Conservation (phyloP, 1,140 invertebrate genomes). For the Tribolium castaneum region DNA sequence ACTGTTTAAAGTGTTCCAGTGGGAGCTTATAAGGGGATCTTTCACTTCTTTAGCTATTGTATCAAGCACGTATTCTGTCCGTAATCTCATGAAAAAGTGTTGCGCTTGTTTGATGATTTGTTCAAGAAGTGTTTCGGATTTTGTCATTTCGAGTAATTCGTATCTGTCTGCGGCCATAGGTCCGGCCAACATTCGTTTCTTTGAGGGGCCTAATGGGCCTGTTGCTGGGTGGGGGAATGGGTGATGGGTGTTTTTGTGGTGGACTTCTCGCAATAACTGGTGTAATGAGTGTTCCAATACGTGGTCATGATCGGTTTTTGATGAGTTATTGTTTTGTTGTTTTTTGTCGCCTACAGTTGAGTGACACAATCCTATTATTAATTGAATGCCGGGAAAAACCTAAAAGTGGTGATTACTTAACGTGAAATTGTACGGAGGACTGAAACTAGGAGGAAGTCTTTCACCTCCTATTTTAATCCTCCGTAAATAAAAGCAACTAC, state of each 20-base stretch:
- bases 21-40: slow-evolving; percentile 94
- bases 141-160: slow-evolving; percentile 88
- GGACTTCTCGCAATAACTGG: slow-evolving; percentile 90
- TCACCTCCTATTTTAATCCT: too few species aligned
- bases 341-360: slow-evolving; percentile 76
- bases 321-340: slow-evolving; percentile 62
- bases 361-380: slow-evolving; percentile 84
- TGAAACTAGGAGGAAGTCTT: too few species aligned
- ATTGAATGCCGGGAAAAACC: slow-evolving; percentile 90
- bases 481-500: slow-evolving; percentile 53
- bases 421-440: too few species aligned
- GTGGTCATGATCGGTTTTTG: slow-evolving; percentile 93
- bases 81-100: slow-evolving; percentile 91
- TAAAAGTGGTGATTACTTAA: not conserved
- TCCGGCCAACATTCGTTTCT: slow-evolving; percentile 88
- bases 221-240: slow-evolving; percentile 95
- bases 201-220: slow-evolving; percentile 89
- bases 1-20: slow-evolving; percentile 94
- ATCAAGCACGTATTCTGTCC: slow-evolving; percentile 94
- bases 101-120: slow-evolving; percentile 97
- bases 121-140: slow-evolving; percentile 90
- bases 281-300: slow-evolving; percentile 96
- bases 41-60: slow-evolving; percentile 92
- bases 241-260: slow-evolving; percentile 92
- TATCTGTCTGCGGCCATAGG: slow-evolving; percentile 88